phyloP scores from a whole-genome alignment of 2,888 invertebrate genomes.

The Tubulanus polymorphus region DNA sequence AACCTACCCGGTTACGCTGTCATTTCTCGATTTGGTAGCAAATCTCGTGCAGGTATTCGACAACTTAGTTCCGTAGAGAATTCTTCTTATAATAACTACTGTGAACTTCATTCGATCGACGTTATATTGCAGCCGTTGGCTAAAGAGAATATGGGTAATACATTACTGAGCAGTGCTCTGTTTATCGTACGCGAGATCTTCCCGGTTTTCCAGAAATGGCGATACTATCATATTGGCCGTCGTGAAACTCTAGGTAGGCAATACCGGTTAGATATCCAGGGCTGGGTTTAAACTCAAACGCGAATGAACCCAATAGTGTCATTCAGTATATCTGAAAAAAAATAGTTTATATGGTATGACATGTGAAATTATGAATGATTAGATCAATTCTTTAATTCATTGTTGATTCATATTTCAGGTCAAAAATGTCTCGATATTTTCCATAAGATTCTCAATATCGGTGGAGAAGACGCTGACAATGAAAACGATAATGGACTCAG shows the following conservation, averaged over 20 bases:
- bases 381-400: too few relatives aligned
- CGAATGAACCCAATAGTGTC: too few relatives aligned
- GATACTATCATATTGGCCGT: constrained; percentile 38
- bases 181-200: constrained; percentile 51
- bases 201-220: constrained; percentile 52
- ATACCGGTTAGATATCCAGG: not conserved
- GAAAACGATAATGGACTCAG: constrained; percentile 29
- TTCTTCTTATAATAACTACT: not conserved
- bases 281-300: too few relatives aligned
- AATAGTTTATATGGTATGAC: too few relatives aligned
- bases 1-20: constrained; percentile 38
- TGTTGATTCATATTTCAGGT: constrained; percentile 26
- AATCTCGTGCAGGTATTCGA: constrained; percentile 31
- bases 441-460: constrained; percentile 45
- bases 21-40: constrained; percentile 33
- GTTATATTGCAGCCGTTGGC: constrained; percentile 37
- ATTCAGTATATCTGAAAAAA: too few relatives aligned
- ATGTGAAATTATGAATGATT: too few relatives aligned
- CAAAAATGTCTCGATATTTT: constrained; percentile 50
- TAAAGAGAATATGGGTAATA: constrained; percentile 23
- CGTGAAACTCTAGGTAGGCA: constrained; percentile 42
- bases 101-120: not conserved
- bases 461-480: too few relatives aligned
- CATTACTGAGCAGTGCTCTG: constrained; percentile 37
- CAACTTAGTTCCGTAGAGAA: not conserved